phyloP scores from a whole-genome alignment of 2,797 vertebrate species.

The Lagorchestes hirsutus region DNA sequence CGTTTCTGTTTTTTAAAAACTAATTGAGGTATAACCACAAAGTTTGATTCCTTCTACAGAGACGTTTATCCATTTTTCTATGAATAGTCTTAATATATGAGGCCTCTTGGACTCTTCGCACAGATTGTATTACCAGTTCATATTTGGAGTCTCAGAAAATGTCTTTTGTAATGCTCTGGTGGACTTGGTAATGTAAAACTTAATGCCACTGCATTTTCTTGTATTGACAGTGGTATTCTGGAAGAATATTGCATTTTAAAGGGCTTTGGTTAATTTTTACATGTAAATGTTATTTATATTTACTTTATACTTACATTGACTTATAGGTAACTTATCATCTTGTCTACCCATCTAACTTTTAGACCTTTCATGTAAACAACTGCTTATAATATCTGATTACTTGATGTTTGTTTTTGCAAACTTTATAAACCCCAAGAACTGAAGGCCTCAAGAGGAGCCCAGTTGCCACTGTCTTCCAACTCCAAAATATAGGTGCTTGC shows the following conservation, averaged over 20 bases:
- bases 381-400: background rate
- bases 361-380: background rate
- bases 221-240: background rate
- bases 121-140: background rate
- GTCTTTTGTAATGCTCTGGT: background rate
- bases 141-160: background rate
- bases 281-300: background rate
- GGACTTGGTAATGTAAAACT: background rate
- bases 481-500: background rate
- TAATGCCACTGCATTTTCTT: background rate
- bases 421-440: background rate
- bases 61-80: background rate
- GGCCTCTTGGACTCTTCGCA: background rate
- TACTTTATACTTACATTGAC: background rate
- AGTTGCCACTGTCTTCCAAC: background rate
- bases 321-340: background rate
- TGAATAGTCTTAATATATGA: background rate
- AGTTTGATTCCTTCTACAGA: background rate
- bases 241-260: background rate
- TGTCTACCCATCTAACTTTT: background rate
- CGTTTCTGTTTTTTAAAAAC: background rate
- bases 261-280: background rate
- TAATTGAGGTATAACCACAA: background rate
- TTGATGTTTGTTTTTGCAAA: background rate
- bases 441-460: background rate